Conservation (phyloP, 1,140 invertebrate species). For the Achatina immaculata region DNA sequence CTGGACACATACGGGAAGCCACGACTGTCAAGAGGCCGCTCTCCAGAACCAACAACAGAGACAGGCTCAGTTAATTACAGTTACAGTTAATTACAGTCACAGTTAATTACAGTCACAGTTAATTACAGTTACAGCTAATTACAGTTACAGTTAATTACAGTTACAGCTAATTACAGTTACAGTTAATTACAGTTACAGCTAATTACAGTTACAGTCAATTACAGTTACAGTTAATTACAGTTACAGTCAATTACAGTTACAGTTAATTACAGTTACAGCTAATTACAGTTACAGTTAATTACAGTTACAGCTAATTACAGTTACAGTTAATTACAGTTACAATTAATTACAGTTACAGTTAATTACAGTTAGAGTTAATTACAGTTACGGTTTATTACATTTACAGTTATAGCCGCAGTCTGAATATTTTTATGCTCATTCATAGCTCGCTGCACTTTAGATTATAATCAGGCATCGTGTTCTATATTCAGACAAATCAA, state of each 20-base stretch:
- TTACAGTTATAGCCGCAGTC: too few species aligned
- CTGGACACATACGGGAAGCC: too few species aligned
- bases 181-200: not conserved
- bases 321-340: not conserved
- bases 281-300: not conserved
- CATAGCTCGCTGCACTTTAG: too few species aligned
- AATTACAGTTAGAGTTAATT: not conserved
- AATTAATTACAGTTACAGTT: not conserved
- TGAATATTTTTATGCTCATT: too few species aligned
- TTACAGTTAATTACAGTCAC: not conserved
- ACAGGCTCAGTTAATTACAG: not conserved
- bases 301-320: not conserved
- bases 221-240: not conserved
- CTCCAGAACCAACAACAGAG: too few species aligned
- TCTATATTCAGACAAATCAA: too few species aligned
- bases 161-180: not conserved
- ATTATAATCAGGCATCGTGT: too few species aligned
- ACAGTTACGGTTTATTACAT: not conserved
- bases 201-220: not conserved
- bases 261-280: not conserved
- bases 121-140: not conserved
- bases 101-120: not conserved
- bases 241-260: not conserved
- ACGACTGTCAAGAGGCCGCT: too few species aligned
- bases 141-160: not conserved